Evolutionary conservation across 2,888 invertebrate genomes (phyloP).

Genomic region (Nasonovia ribisnigri): DNA sequence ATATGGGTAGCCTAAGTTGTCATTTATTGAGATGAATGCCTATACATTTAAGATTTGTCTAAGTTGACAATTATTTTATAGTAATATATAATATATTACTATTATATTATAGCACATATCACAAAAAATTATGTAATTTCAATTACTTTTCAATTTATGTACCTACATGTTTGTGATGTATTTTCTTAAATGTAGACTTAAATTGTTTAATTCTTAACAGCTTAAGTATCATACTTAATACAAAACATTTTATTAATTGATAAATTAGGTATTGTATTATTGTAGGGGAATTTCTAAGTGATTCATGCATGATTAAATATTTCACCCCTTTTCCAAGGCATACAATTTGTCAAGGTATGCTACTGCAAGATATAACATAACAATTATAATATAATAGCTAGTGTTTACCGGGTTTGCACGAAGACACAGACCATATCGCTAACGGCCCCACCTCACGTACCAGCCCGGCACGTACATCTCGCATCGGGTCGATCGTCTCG

Average conservation of each 20-base stretch:
- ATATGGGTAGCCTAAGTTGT: no score
- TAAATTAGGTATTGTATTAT: background rate
- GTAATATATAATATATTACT: no score
- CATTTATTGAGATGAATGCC: no score
- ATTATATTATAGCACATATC: no score
- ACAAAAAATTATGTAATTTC: no score
- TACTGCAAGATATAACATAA: background rate
- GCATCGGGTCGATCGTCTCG: conserved; percentile 73
- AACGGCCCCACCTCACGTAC: conserved; percentile 89
- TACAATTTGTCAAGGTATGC: background rate
- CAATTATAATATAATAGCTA: background rate
- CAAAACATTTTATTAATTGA: background rate
- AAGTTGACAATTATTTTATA: no score
- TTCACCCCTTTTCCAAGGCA: background rate
- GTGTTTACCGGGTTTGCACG: conserved; percentile 94
- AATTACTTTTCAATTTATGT: no score
- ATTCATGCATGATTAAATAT: background rate
- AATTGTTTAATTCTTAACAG: no score
- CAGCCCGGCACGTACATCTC: conserved; percentile 75
- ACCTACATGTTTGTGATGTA: background rate
- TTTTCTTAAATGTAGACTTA: background rate
- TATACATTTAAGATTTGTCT: no score
- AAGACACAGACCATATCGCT: conserved; percentile 98
- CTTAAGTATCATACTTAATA: no score
- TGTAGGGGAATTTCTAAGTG: background rate